Conservation (phyloP, 2,113 vertebrate species). For the Clarias gariepinus region DNA sequence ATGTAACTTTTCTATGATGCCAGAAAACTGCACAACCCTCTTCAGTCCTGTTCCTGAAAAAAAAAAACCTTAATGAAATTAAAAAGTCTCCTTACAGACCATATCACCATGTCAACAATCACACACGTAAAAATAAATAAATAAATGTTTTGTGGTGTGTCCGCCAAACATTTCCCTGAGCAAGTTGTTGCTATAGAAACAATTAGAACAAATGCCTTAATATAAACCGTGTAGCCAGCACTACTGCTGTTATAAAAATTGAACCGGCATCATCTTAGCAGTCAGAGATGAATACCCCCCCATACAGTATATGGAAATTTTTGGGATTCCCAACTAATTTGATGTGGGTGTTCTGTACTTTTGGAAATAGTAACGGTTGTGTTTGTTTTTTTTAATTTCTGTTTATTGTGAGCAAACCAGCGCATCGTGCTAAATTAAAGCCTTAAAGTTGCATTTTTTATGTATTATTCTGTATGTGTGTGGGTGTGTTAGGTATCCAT, state of each 20-base stretch:
- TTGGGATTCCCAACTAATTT: background rate
- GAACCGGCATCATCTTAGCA: background rate
- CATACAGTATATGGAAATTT: no score
- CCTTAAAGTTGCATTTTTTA: background rate
- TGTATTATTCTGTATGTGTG: background rate
- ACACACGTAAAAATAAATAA: background rate
- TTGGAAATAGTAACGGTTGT: background rate
- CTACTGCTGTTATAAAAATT: background rate
- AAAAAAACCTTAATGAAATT: no score
- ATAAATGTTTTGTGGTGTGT: background rate
- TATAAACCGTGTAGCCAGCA: background rate
- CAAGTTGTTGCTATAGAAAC: background rate
- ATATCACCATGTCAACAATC: background rate
- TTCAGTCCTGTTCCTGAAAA: background rate
- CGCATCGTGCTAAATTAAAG: background rate
- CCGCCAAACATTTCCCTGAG: background rate
- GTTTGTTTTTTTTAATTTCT: no score
- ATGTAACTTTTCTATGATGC: background rate
- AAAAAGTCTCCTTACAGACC: background rate
- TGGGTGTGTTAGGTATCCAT: slow-evolving; percentile 78
- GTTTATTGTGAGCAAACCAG: background rate
- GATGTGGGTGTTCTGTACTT: background rate
- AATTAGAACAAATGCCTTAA: background rate
- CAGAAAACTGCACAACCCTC: background rate
- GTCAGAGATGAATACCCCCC: no score